Evolutionary conservation across 2,113 vertebrate species (phyloP).

Genomic region (Sebastes fasciatus): DNA sequence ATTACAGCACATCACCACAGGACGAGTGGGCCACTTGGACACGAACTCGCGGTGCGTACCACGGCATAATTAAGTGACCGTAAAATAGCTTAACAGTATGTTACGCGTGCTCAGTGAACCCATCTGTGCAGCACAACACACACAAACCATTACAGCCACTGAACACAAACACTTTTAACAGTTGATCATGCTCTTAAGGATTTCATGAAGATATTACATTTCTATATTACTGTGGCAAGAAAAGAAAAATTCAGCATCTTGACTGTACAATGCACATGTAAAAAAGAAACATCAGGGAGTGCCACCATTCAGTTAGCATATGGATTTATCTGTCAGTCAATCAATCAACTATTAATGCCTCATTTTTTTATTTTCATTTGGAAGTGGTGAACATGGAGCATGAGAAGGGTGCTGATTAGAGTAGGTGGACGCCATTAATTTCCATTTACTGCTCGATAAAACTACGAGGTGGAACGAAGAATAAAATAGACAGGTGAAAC

Average conservation of each 20-base stretch:
- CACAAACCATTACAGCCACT: not conserved
- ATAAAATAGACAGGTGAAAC: not conserved
- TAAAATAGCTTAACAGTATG: conserved; percentile 13
- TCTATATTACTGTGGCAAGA: conserved; percentile 11
- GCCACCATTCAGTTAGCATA: not conserved
- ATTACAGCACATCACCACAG: conserved; percentile 40
- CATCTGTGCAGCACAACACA: conserved; percentile 12
- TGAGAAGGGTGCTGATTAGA: conserved; percentile 20
- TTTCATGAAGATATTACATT: not conserved
- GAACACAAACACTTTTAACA: not conserved
- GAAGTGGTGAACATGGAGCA: conserved; percentile 4
- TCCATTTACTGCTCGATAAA: conserved; percentile 5
- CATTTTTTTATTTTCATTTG: not conserved
- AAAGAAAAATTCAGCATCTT: not conserved
- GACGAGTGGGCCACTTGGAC: conserved; percentile 50
- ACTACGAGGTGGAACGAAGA: not conserved
- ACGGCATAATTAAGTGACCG: conserved; percentile 3
- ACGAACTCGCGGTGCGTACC: conserved; percentile 11
- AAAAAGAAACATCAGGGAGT: not conserved
- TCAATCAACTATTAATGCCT: conserved; percentile 33
- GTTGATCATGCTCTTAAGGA: not conserved
- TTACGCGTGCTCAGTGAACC: not conserved
- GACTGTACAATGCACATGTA: not conserved
- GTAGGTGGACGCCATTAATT: conserved; percentile 19
- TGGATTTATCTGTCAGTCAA: conserved; percentile 20